Percentiles rank a stretch among this genome's conserved stretches.
These are phyloP conservation scores for Cardinalis cardinalis DNA, from an alignment of 2,113 vertebrate genomes.

Conservation along the genomic window DNA sequence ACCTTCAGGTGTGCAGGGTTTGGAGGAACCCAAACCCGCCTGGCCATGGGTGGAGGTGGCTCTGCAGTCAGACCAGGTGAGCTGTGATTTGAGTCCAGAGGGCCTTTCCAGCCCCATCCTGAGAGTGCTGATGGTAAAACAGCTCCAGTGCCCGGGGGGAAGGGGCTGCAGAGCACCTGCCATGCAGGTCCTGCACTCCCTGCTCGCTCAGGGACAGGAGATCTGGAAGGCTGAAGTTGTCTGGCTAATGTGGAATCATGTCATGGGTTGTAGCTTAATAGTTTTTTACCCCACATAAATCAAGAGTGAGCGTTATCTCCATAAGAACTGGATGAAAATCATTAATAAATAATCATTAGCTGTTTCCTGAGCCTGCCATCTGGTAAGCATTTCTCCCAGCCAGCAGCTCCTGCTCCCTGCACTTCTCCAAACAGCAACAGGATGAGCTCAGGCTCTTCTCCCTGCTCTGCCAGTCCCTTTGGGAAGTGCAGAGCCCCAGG, in stretches of 20 bases:
- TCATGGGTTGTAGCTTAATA: background rate
- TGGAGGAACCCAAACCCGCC: background rate
- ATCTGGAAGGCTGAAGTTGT: background rate
- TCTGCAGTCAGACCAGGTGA: rapidly evolving
- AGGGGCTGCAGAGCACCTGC: background rate
- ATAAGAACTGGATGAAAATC: constrained; percentile 17
- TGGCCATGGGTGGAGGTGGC: too few species aligned
- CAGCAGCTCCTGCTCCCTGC: constrained; percentile 12
- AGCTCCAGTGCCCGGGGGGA: background rate
- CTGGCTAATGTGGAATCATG: background rate
- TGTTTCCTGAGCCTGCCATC: constrained; percentile 57
- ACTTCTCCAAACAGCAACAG: background rate
- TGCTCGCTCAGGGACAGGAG: background rate
- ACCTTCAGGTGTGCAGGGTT: too few species aligned
- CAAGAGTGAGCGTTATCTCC: background rate
- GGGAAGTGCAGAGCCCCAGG: background rate
- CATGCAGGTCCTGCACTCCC: rapidly evolving
- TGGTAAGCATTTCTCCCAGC: background rate
- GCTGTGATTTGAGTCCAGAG: rapidly evolving
- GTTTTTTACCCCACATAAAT: constrained; percentile 8
- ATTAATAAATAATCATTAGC: constrained; percentile 52
- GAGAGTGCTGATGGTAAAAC: background rate
- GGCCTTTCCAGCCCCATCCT: background rate
- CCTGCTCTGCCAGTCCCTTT: background rate
- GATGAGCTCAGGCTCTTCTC: background rate